Percentiles rank a stretch among this genome's conserved stretches.
phyloP scores from a whole-genome alignment of 2,113 vertebrate genomes.

The Thermophis baileyi region DNA sequence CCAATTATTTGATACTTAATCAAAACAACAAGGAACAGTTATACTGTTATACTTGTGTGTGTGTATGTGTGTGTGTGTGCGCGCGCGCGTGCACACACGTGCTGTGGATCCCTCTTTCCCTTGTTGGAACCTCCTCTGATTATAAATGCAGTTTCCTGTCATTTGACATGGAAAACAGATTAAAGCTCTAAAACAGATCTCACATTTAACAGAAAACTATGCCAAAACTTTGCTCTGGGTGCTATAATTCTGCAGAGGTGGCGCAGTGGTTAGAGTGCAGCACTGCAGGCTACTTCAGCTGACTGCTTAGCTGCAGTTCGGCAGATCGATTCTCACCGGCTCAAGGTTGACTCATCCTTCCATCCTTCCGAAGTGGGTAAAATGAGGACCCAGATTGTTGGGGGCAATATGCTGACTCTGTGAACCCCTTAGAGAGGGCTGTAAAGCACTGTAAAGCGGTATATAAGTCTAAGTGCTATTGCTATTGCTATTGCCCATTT shows the following conservation, averaged over 20 bases:
- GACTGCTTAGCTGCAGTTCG: too few relatives aligned
- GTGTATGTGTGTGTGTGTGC: not conserved
- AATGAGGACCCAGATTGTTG: too few relatives aligned
- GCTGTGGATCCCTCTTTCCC: not conserved
- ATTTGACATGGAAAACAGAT: not conserved
- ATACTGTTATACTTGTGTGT: not conserved
- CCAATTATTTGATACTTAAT: not conserved
- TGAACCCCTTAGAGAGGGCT: too few relatives aligned
- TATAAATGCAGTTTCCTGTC: not conserved
- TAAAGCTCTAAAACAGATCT: not conserved
- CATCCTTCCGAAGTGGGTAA: too few relatives aligned
- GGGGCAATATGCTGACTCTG: too few relatives aligned
- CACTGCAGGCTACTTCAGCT: too few relatives aligned
- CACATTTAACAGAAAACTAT: not conserved
- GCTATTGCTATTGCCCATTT: too few relatives aligned
- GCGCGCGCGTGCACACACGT: accelerated
- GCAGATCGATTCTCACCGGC: too few relatives aligned
- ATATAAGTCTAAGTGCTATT: too few relatives aligned
- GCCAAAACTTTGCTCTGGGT: not conserved
- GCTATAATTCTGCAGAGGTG: not conserved
- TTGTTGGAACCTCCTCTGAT: not conserved
- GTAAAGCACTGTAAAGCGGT: too few relatives aligned
- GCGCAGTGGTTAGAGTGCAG: too few relatives aligned
- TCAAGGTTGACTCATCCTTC: too few relatives aligned
- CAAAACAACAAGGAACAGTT: not conserved